A percentile compares a stretch with the other conserved stretches of the same genome.
phyloP scores from a whole-genome alignment of 2,797 vertebrate genomes.

The Enteromius fasciolatus region DNA sequence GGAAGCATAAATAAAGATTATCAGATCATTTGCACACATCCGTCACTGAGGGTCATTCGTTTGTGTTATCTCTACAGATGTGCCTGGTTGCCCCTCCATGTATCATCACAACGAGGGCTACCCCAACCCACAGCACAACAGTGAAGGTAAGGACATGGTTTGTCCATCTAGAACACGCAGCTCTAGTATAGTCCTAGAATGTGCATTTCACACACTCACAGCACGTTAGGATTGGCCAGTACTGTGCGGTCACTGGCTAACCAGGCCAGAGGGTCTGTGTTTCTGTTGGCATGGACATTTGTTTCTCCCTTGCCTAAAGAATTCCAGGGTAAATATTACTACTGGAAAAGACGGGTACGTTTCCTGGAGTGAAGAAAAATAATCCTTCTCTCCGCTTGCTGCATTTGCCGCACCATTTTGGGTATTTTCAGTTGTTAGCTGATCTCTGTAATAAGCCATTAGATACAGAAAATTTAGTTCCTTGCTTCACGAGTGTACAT shows the following conservation, averaged over 20 bases:
- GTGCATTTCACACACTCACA: slow-evolving; percentile 57
- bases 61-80: slow-evolving; percentile 76
- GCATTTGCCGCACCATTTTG: slow-evolving; percentile 67
- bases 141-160: slow-evolving; percentile 74
- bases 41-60: neutral
- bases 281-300: slow-evolving; percentile 72
- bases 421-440: slow-evolving; percentile 54
- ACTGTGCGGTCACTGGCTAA: slow-evolving; percentile 76
- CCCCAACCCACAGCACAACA: slow-evolving; percentile 75
- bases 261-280: slow-evolving; percentile 67
- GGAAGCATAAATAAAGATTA: neutral
- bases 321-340: slow-evolving; percentile 78
- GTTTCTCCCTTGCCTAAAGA: slow-evolving; percentile 73
- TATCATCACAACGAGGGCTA: slow-evolving; percentile 86
- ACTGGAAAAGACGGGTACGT: slow-evolving; percentile 72
- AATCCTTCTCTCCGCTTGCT: slow-evolving; percentile 64
- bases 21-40: slow-evolving; percentile 4
- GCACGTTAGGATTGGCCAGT: slow-evolving; percentile 58
- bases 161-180: neutral
- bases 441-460: slow-evolving; percentile 53
- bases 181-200: slow-evolving; percentile 12
- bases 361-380: slow-evolving; percentile 69
- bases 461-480: slow-evolving; percentile 51
- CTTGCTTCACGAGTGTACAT: slow-evolving; percentile 40
- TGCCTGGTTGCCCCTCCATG: slow-evolving; percentile 87